Percentiles rank a stretch among this genome's conserved stretches.
phyloP scores from a whole-genome alignment of 2,888 invertebrate species.

The Dolichopus griseipennis region DNA sequence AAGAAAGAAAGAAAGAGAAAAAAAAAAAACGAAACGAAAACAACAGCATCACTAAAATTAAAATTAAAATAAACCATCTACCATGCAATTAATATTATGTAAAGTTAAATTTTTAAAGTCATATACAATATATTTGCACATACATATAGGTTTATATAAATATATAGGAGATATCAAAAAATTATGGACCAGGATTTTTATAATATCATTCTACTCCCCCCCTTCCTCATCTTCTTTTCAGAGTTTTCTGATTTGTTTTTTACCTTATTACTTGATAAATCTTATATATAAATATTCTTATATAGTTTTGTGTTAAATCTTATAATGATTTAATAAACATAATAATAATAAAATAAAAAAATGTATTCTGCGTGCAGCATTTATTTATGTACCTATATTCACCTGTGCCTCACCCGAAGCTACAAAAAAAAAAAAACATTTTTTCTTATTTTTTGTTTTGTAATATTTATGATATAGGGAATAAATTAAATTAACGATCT shows the following conservation, averaged over 20 bases:
- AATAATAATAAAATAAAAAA: not conserved
- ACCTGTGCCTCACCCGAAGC: conserved; percentile 11
- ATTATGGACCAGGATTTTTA: no score
- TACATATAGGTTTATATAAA: not conserved
- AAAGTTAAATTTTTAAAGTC: not conserved
- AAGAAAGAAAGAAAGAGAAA: no score
- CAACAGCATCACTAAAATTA: no score
- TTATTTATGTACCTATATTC: conserved; percentile 8
- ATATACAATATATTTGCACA: not conserved
- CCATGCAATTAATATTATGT: not conserved
- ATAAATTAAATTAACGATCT: conserved; percentile 18
- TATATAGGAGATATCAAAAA: no score
- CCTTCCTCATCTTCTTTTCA: no score
- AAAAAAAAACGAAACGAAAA: no score
- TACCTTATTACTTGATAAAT: no score
- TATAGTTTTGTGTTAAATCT: not conserved
- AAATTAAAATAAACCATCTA: not conserved
- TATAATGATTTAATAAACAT: not conserved
- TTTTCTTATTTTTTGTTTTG: conserved; percentile 3
- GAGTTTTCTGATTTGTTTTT: no score
- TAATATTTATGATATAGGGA: conserved; percentile 16
- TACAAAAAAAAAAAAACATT: not conserved
- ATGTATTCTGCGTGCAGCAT: conserved; percentile 2
- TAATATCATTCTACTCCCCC: no score
- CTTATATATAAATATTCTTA: not conserved